Percentiles rank a stretch among this genome's conserved stretches.
Evolutionary conservation across 2,113 vertebrate genomes (phyloP).

Genomic region (Notothenia rossii): DNA sequence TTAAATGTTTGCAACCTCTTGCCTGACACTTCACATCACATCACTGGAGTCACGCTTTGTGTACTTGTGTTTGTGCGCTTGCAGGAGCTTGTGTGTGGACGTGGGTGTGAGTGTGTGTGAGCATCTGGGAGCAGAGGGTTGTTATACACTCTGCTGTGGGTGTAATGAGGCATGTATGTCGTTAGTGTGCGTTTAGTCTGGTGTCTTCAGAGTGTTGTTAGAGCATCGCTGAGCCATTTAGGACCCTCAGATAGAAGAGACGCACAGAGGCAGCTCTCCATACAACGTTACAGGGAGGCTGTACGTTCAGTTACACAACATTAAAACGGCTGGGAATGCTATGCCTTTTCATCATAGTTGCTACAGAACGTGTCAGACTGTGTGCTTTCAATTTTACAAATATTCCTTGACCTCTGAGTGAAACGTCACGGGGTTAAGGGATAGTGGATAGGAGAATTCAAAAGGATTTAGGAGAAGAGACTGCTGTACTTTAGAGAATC

Average conservation of each 20-base stretch:
- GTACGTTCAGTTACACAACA: not conserved
- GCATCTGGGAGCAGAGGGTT: constrained; percentile 65
- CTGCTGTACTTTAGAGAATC: no score
- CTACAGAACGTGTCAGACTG: not conserved
- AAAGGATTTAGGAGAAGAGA: no score
- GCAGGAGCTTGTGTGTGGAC: not conserved
- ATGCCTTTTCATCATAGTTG: not conserved
- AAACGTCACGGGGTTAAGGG: no score
- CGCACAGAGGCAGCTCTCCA: constrained; percentile 7
- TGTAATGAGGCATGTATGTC: constrained; percentile 78
- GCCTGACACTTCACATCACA: constrained; percentile 86
- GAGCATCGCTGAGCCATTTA: constrained; percentile 66
- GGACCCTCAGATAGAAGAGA: constrained; percentile 48
- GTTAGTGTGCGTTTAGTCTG: constrained; percentile 72
- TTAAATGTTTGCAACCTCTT: constrained; percentile 86
- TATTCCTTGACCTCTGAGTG: no score
- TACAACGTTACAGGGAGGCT: constrained; percentile 4
- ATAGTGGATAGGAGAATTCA: no score
- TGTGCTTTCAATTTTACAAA: not conserved
- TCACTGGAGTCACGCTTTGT: constrained; percentile 71
- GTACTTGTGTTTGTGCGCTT: constrained; percentile 29
- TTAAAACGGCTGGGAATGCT: not conserved
- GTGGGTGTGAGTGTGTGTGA: constrained; percentile 28
- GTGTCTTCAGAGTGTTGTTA: constrained; percentile 69
- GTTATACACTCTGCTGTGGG: constrained; percentile 73